Base-by-base conservation (phyloP, 2,113 vertebrate species). In the Desmodus rotundus region DNA sequence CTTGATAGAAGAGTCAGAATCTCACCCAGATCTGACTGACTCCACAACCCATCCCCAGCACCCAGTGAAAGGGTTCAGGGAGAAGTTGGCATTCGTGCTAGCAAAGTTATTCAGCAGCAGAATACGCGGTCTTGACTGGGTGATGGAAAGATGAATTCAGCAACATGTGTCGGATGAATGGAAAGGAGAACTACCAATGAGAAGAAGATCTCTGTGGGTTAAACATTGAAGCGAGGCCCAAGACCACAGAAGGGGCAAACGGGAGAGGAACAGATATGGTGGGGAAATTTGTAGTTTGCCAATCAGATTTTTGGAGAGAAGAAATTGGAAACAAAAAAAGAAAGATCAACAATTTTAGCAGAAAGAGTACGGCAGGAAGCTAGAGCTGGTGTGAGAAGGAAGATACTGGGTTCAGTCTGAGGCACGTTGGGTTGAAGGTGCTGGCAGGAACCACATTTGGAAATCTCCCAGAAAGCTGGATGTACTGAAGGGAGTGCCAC, bases 221-320 rank as follows among this genome's bases (percentile, higher is more conserved):
- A 28, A 22, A 5, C 11, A 3, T 33, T 3, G 5, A 1, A 74
- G 6, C 6, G 31, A 94, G 9, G 12, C n/a, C 16, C 41, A 43
- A 41, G 20, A 41, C 20, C 54, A 73, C 12, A 28, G 13, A 43
- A 28, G 20, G 8, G 54, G 4, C 33, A 54, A 58, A 58, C 0
- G 7, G 7, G 10, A 83, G 24, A 50, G 72, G 36, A 74, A 90
- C 72, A 28, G 28, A 8, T 0, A 20, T 1, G 4, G 41, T 17
- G 12, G 31, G 24, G 43, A 72, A 84, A 89, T 41, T 70, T 54
- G 38, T 26, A 61, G 19, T 24, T 45, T 28, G 19, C 31, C 65
- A 5, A 73, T 95, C 22, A n/a, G 70, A 56, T 70, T 93, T 95
- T 50, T 58, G 41, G 58, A 82, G 28, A 89, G 72, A 61, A 87